phyloP scores from a whole-genome alignment of 2,888 invertebrate species.

The Drosophila emarginata region DNA sequence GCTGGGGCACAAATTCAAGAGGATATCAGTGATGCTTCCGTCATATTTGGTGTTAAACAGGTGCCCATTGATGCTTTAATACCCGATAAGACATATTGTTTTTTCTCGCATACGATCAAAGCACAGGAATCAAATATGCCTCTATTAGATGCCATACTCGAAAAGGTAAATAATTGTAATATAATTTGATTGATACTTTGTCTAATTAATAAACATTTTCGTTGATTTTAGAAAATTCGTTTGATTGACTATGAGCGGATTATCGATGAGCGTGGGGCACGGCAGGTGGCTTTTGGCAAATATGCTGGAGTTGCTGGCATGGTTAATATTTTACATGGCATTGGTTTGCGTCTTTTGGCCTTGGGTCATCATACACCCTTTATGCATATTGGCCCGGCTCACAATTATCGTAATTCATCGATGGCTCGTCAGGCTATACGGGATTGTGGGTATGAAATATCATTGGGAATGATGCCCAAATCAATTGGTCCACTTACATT shows the following conservation, averaged over 20 bases:
- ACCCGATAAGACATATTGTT: conserved; percentile 98
- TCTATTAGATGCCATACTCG: conserved; percentile 95
- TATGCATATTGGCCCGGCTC: conserved; percentile 99
- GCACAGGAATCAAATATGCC: conserved; percentile 99
- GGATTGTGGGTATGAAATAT: conserved; percentile 99
- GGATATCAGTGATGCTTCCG: conserved; percentile 97
- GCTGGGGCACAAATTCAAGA: conserved; percentile 97
- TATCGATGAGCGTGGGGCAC: conserved; percentile 92
- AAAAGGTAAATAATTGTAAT: conserved; percentile 84
- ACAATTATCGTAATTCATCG: conserved; percentile 98
- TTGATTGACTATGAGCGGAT: conserved; percentile 98
- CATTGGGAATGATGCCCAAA: conserved; percentile 97
- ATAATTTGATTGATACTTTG: conserved; percentile 67
- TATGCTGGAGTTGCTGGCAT: conserved; percentile 99
- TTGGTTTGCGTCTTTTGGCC: conserved; percentile 94
- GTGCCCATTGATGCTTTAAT: conserved; percentile 94
- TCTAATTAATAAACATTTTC: neutral
- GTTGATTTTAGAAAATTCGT: conserved; percentile 88
- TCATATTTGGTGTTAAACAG: conserved; percentile 97
- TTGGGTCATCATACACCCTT: conserved; percentile 99
- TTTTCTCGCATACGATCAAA: conserved; percentile 99
- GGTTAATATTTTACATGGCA: conserved; percentile 98
- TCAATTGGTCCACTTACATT: conserved; percentile 98
- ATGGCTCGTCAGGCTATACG: conserved; percentile 98
- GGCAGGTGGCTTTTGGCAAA: conserved; percentile 99